phyloP scores from a whole-genome alignment of 2,797 vertebrate genomes.

The Crocidura indochinensis region DNA sequence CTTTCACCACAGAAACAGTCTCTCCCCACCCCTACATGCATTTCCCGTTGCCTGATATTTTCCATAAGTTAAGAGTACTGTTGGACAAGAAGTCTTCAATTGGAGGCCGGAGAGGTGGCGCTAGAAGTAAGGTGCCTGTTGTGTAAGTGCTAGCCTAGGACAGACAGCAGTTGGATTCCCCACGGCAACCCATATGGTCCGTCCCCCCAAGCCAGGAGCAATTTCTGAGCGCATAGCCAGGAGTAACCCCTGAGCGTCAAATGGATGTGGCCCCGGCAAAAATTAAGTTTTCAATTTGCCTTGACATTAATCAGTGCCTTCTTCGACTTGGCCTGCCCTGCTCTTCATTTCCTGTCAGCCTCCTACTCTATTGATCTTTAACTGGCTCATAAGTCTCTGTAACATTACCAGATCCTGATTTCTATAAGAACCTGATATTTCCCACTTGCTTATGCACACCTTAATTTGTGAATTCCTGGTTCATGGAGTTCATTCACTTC shows the following conservation, averaged over 20 bases:
- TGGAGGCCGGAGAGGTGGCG: no score
- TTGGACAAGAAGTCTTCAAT: neutral
- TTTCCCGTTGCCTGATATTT: neutral
- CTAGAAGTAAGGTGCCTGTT: no score
- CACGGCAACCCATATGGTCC: no score
- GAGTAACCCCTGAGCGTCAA: no score
- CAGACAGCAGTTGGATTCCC: no score
- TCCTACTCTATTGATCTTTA: neutral
- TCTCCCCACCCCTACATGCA: neutral
- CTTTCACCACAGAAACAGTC: neutral
- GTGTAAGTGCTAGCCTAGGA: no score
- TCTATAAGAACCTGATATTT: neutral
- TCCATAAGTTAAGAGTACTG: neutral
- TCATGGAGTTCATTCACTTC: neutral
- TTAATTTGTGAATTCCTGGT: neutral
- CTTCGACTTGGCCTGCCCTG: neutral
- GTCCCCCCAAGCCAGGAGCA: no score
- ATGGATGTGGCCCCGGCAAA: no score
- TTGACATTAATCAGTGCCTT: neutral
- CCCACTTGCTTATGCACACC: neutral
- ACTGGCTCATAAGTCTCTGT: neutral
- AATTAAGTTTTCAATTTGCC: neutral
- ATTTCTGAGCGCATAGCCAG: no score
- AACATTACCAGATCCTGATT: neutral
- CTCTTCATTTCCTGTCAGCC: neutral